A percentile compares a stretch with the other conserved stretches of the same genome.
phyloP scores from a whole-genome alignment of 2,113 vertebrate genomes.

The Thalassarche chlororhynchos region DNA sequence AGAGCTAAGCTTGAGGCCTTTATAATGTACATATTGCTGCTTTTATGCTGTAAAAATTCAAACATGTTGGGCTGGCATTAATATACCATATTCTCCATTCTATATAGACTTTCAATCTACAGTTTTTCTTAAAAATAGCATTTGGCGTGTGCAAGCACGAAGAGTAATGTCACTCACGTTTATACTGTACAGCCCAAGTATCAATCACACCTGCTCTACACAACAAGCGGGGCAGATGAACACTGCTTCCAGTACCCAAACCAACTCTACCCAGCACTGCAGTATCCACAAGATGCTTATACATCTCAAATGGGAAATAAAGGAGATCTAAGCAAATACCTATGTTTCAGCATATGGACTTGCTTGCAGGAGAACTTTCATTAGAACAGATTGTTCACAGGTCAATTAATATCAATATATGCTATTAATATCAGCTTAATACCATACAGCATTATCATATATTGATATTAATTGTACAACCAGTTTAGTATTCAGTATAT shows the following conservation, averaged over 20 bases:
- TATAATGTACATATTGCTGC: not conserved
- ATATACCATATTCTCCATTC: not conserved
- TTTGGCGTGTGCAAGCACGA: not conserved
- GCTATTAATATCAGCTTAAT: not conserved
- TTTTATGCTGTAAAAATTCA: not conserved
- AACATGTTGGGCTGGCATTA: not conserved
- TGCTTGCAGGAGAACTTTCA: not conserved
- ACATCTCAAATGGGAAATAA: not conserved
- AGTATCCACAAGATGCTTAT: not conserved
- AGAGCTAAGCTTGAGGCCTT: not conserved
- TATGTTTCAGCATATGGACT: not conserved
- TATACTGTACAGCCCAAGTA: not conserved
- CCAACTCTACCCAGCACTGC: not conserved
- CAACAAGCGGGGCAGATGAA: not conserved
- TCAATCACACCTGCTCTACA: not conserved
- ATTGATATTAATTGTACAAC: not conserved
- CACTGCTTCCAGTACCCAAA: not conserved
- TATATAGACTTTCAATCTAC: not conserved
- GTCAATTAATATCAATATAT: not conserved
- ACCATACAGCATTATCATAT: not conserved
- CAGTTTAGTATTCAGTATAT: not conserved
- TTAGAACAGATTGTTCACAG: not conserved
- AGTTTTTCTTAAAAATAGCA: not conserved
- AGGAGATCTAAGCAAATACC: not conserved
- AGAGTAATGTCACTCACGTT: not conserved